phyloP scores from a whole-genome alignment of 2,888 invertebrate genomes.

The Chymomyza procnemis region DNA sequence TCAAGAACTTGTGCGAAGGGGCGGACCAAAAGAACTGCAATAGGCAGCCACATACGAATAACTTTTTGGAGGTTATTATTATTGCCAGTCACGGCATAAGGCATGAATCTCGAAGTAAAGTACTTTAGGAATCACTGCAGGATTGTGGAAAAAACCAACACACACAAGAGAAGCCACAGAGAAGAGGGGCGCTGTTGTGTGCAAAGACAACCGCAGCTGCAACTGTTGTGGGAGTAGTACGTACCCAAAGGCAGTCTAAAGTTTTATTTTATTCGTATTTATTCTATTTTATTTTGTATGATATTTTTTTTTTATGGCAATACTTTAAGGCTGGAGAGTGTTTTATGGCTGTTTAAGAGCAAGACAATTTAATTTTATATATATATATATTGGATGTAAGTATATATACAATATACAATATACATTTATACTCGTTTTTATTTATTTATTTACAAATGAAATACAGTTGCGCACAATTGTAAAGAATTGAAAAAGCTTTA shows the following conservation, averaged over 20 bases:
- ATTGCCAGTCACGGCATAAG: constrained; percentile 5
- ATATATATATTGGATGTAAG: no score
- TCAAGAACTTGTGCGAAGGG: background rate
- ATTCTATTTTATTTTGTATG: constrained; percentile 8
- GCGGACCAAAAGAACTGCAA: background rate
- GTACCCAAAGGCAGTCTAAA: background rate
- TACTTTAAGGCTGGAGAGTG: constrained; percentile 24
- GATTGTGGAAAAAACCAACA: background rate
- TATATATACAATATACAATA: no score
- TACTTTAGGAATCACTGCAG: background rate
- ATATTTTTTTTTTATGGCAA: constrained; percentile 42
- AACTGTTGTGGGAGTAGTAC: background rate
- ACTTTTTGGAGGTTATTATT: background rate
- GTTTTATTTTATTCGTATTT: constrained; percentile 15
- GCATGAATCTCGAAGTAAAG: constrained; percentile 47
- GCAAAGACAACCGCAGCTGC: background rate
- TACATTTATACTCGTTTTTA: background rate
- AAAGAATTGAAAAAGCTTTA: background rate
- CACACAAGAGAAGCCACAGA: background rate
- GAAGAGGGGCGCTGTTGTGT: no score
- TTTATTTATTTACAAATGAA: background rate
- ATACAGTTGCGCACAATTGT: background rate
- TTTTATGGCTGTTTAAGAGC: constrained; percentile 39
- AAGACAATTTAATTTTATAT: background rate
- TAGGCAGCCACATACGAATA: background rate